These are phyloP conservation scores for Lophotis ruficrista DNA, from an alignment of 2,113 vertebrate species.

Conservation along the genomic window DNA sequence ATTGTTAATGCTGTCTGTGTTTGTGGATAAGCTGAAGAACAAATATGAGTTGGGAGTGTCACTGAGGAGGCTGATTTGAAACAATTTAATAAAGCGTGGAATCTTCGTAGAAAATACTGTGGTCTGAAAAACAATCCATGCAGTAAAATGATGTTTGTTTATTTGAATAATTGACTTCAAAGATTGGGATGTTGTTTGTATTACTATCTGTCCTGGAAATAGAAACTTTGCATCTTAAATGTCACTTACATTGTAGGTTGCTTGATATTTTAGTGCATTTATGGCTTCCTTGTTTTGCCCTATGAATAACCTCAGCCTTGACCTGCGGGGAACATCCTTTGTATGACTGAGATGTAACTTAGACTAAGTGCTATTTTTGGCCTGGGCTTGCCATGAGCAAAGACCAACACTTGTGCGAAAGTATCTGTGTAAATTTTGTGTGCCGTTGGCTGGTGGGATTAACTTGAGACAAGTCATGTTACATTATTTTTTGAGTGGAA, in stretches of 20 bases:
- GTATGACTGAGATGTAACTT: slow-evolving; percentile 36
- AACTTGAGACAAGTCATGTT: background rate
- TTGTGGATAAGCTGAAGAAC: slow-evolving; percentile 19
- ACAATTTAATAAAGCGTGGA: background rate
- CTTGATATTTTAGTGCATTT: background rate
- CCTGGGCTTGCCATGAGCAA: background rate
- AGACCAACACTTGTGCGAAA: background rate
- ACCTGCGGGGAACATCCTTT: slow-evolving; percentile 45
- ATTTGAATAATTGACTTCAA: background rate
- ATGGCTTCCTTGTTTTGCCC: slow-evolving; percentile 37
- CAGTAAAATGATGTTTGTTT: background rate
- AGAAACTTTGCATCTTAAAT: slow-evolving; percentile 9
- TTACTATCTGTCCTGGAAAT: background rate
- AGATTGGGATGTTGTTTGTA: background rate
- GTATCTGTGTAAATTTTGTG: background rate
- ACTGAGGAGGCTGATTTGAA: slow-evolving; percentile 17
- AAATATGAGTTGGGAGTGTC: background rate
- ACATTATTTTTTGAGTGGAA: background rate
- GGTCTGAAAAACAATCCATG: background rate
- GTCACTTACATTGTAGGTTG: background rate
- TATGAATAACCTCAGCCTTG: slow-evolving; percentile 24
- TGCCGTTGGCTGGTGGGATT: background rate
- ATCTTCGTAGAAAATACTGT: background rate
- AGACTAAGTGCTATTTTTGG: background rate
- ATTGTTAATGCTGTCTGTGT: background rate